These are phyloP conservation scores for Atta texana DNA, from an alignment of 1,140 invertebrate genomes.

Conservation along the genomic window DNA sequence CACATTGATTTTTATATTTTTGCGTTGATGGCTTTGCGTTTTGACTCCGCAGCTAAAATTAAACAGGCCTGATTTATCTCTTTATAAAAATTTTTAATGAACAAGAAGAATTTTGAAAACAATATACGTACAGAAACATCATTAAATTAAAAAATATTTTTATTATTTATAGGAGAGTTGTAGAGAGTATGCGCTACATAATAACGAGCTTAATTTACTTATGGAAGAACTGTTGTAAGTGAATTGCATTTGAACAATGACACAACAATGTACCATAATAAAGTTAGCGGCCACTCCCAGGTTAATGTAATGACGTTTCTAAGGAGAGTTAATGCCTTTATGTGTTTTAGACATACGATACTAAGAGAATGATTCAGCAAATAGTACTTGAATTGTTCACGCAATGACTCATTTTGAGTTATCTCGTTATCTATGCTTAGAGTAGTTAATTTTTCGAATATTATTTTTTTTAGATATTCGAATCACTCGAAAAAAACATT, in stretches of 20 bases:
- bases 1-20: too few species aligned
- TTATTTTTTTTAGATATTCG: background rate
- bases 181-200: background rate
- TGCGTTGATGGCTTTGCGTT: too few species aligned
- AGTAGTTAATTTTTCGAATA: background rate
- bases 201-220: background rate
- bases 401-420: conserved; percentile 8
- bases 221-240: background rate
- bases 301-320: conserved; percentile 56
- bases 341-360: conserved; percentile 38
- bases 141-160: background rate
- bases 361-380: conserved; percentile 22
- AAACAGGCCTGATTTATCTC: background rate
- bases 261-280: background rate
- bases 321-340: background rate
- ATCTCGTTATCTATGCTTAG: background rate
- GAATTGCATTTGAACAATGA: conserved; percentile 32
- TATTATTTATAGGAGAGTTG: too few species aligned
- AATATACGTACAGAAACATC: too few species aligned
- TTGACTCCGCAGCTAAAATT: too few species aligned
- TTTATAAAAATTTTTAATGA: background rate
- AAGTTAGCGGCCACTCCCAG: conserved; percentile 43
- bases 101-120: background rate
- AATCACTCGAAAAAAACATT: background rate
- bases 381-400: conserved; percentile 38